A percentile compares a stretch with the other conserved stretches of the same genome.
These are phyloP conservation scores for Lycopodina hypogea DNA, from an alignment of 37 sponge, comb jelly and placozoan species.

Conservation along the genomic window DNA sequence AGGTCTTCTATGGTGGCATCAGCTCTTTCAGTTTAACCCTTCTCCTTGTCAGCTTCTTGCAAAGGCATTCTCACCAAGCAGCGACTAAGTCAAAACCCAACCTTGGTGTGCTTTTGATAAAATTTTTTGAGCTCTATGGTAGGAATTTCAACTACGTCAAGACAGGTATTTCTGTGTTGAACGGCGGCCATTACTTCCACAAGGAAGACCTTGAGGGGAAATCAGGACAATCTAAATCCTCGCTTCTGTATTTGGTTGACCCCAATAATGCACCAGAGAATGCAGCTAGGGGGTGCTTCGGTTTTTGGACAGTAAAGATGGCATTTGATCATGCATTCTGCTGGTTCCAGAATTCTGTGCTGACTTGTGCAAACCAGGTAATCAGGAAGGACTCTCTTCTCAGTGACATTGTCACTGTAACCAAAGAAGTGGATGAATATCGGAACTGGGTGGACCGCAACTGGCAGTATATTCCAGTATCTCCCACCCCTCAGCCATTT, in stretches of 20 bases:
- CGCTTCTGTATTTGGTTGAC: slow-evolving; percentile 53
- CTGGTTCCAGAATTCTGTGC: slow-evolving; percentile 51
- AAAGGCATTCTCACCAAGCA: slow-evolving; percentile 71
- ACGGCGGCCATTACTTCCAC: slow-evolving; percentile 84
- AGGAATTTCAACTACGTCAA: slow-evolving; percentile 87
- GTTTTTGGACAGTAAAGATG: slow-evolving; percentile 65
- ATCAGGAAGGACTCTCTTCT: slow-evolving; percentile 38
- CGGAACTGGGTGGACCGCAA: slow-evolving; percentile 67
- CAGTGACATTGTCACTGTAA: slow-evolving; percentile 48
- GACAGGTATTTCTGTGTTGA: slow-evolving; percentile 68
- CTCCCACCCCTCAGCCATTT: slow-evolving; percentile 2
- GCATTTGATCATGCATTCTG: slow-evolving; percentile 89
- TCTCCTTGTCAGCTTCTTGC: slow-evolving; percentile 88
- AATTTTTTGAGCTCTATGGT: slow-evolving; percentile 97
- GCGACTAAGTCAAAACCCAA: slow-evolving; percentile 68
- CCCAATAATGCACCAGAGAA: slow-evolving; percentile 50
- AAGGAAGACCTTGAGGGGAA: slow-evolving; percentile 53
- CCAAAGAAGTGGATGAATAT: slow-evolving; percentile 63
- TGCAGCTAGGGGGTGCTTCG: slow-evolving; percentile 71
- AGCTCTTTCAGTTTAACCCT: slow-evolving; percentile 90
- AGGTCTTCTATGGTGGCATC: slow-evolving; percentile 94
- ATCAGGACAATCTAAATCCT: slow-evolving; percentile 5
- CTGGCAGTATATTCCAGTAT: slow-evolving; percentile 8
- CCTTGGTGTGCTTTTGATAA: slow-evolving; percentile 90
- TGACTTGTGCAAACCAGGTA: slow-evolving; percentile 40